phyloP scores from a whole-genome alignment of 2,113 vertebrate species.

The Tetraodon nigroviridis region DNA sequence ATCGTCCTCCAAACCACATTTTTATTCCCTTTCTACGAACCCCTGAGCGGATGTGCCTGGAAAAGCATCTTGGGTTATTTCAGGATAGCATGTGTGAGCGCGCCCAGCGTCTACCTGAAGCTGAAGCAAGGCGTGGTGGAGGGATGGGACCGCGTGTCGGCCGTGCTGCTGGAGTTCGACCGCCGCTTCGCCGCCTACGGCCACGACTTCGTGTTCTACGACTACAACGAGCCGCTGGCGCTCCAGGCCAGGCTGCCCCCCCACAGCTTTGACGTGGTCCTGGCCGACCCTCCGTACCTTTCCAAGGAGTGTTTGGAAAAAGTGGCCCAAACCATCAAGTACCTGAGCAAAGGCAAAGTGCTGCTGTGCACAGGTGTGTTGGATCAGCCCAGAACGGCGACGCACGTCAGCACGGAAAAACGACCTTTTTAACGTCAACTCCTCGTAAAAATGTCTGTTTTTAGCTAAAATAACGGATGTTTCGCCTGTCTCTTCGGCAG shows the following conservation, averaged over 20 bases:
- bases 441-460: background rate
- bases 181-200: conserved; percentile 84
- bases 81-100: conserved; percentile 90
- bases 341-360: conserved; percentile 85
- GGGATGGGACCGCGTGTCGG: conserved; percentile 45
- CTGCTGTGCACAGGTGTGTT: conserved; percentile 89
- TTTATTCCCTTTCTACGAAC: no score
- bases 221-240: conserved; percentile 86
- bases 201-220: conserved; percentile 90
- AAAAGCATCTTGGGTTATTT: background rate
- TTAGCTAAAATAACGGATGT: background rate
- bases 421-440: no score
- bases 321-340: conserved; percentile 81
- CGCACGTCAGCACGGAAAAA: background rate
- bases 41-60: no score
- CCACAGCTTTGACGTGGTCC: conserved; percentile 86
- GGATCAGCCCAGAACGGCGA: background rate
- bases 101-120: conserved; percentile 92
- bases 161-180: conserved; percentile 85
- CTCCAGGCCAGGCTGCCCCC: conserved; percentile 65
- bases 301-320: conserved; percentile 91
- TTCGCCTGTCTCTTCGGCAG: conserved; percentile 62
- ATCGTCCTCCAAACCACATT: background rate
- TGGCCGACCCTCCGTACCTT: conserved; percentile 92
- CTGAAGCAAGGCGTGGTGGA: conserved; percentile 74